These are phyloP conservation scores for Acridotheres tristis DNA, from an alignment of 2,797 vertebrate species.

Conservation along the genomic window DNA sequence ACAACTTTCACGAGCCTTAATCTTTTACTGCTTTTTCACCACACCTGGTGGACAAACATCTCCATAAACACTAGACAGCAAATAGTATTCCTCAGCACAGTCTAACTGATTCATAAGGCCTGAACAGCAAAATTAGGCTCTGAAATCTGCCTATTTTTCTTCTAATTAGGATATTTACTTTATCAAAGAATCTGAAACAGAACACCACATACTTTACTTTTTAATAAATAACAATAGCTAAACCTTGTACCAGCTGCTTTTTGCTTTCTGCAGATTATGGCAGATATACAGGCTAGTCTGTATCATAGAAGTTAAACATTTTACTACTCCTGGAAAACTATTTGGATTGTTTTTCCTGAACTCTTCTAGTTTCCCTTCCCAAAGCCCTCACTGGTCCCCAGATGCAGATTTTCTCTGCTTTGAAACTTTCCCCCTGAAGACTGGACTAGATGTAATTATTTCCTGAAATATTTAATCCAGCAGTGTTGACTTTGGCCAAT, in stretches of 20 bases:
- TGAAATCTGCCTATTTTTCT: background rate
- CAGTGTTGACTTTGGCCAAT: constrained; percentile 48
- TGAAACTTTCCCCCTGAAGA: background rate
- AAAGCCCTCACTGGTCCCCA: background rate
- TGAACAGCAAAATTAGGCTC: background rate
- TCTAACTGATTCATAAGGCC: background rate
- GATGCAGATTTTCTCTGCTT: background rate
- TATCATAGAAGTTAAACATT: background rate
- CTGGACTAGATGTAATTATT: constrained; percentile 14
- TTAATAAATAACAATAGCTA: background rate
- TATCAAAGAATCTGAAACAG: background rate
- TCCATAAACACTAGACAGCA: background rate
- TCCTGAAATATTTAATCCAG: constrained; percentile 54
- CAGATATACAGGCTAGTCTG: background rate
- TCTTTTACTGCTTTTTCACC: background rate
- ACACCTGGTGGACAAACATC: background rate
- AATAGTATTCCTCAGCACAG: background rate
- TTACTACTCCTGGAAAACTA: background rate
- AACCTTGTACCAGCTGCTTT: background rate
- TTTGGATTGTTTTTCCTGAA: background rate
- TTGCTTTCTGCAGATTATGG: background rate
- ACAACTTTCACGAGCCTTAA: background rate
- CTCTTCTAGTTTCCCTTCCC: background rate
- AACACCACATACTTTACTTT: background rate
- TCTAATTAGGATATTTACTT: background rate